A percentile compares a stretch with the other conserved stretches of the same genome.
These are phyloP conservation scores for Lysiphlebus fabarum DNA, from an alignment of 1,140 invertebrate species.

Conservation along the genomic window DNA sequence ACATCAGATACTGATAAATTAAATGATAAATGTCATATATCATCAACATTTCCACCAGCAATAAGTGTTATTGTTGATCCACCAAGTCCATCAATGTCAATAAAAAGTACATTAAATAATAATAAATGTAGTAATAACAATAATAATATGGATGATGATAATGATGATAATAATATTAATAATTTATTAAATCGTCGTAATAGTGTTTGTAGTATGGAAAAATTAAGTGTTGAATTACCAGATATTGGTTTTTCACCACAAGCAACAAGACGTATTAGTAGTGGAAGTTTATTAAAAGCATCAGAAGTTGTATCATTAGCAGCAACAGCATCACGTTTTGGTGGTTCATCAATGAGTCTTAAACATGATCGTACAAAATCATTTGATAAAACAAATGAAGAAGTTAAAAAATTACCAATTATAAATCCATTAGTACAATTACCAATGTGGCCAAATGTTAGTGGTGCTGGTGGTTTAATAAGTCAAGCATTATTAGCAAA, in stretches of 20 bases:
- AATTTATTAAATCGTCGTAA: slow-evolving; percentile 34
- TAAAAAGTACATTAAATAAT: slow-evolving; percentile 41
- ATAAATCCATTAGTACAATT: slow-evolving; percentile 84
- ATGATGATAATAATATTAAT: too few relatives aligned
- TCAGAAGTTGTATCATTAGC: slow-evolving; percentile 59
- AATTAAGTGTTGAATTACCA: slow-evolving; percentile 48
- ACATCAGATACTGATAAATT: slow-evolving; percentile 31
- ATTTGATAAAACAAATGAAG: slow-evolving; percentile 57
- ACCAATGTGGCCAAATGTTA: slow-evolving; percentile 80
- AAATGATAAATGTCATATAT: slow-evolving; percentile 31
- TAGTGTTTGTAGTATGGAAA: slow-evolving; percentile 47
- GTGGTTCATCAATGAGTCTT: slow-evolving; percentile 46
- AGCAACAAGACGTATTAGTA: slow-evolving; percentile 73
- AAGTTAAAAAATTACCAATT: slow-evolving; percentile 75
- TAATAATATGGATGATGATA: slow-evolving; percentile 9
- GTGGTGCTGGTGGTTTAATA: slow-evolving; percentile 72
- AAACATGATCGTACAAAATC: slow-evolving; percentile 51
- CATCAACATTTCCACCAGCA: slow-evolving; percentile 43
- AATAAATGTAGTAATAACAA: background rate
- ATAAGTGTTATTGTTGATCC: slow-evolving; percentile 51
- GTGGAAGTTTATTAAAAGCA: slow-evolving; percentile 71
- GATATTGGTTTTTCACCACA: slow-evolving; percentile 63
- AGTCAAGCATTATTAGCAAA: slow-evolving; percentile 91
- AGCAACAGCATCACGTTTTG: slow-evolving; percentile 58
- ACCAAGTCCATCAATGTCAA: slow-evolving; percentile 50